phyloP scores from a whole-genome alignment of 2,888 invertebrate species.

The Cryptocephalus primarius region DNA sequence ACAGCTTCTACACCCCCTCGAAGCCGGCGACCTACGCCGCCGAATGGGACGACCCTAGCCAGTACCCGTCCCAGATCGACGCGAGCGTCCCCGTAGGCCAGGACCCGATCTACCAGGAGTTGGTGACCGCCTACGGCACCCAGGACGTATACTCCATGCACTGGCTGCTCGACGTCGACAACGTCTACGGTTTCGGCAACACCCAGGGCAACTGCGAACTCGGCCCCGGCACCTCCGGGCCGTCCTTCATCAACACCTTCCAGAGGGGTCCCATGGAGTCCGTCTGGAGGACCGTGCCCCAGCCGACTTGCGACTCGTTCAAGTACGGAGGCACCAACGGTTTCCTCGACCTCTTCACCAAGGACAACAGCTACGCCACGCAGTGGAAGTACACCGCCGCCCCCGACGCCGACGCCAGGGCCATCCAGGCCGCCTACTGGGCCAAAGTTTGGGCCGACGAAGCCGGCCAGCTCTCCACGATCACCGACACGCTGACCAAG shows the following conservation, averaged over 20 bases:
- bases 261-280: slow-evolving; percentile 14
- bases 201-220: slow-evolving; percentile 12
- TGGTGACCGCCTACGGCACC: slow-evolving; percentile 13
- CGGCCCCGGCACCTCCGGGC: slow-evolving; percentile 13
- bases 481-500: slow-evolving; percentile 11
- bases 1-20: slow-evolving; percentile 12
- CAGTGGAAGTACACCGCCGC: slow-evolving; percentile 18
- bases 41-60: slow-evolving; percentile 10
- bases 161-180: slow-evolving; percentile 18
- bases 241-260: slow-evolving; percentile 17
- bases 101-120: slow-evolving; percentile 18
- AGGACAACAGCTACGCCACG: slow-evolving; percentile 9
- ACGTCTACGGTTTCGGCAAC: slow-evolving; percentile 18
- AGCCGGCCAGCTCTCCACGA: slow-evolving; percentile 6
- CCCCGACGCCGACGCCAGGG: slow-evolving; percentile 20
- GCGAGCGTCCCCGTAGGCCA: slow-evolving; percentile 12
- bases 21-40: slow-evolving; percentile 9
- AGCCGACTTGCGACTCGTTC: slow-evolving; percentile 17
- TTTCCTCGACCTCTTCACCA: slow-evolving; percentile 13
- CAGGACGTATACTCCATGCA: slow-evolving; percentile 16
- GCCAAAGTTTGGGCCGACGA: slow-evolving; percentile 15
- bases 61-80: slow-evolving; percentile 13
- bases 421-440: slow-evolving; percentile 19
- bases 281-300: slow-evolving; percentile 15
- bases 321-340: slow-evolving; percentile 16